phyloP scores from a whole-genome alignment of 2,797 vertebrate genomes.

The Catostomus latipinnis region DNA sequence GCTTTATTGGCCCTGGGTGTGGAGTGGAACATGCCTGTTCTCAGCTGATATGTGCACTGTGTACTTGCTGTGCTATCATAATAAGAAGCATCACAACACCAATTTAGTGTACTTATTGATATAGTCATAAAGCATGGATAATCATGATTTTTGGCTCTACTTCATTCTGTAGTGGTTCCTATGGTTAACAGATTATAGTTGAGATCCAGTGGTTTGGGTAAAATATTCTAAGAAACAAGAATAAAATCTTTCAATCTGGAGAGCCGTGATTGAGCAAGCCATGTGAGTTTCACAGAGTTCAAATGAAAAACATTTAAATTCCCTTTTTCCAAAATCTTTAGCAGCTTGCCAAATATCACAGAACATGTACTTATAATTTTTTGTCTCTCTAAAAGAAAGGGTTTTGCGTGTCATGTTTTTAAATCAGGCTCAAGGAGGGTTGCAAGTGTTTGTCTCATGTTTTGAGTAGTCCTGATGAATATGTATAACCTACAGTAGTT shows the following conservation, averaged over 20 bases:
- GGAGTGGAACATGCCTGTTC: conserved; percentile 31
- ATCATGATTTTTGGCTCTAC: conserved; percentile 10
- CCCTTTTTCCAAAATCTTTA: too few relatives aligned
- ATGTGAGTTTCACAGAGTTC: conserved; percentile 2
- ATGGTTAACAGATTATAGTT: conserved; percentile 41
- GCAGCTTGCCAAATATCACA: neutral
- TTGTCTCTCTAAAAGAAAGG: too few relatives aligned
- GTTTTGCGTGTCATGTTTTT: too few relatives aligned
- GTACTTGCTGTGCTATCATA: conserved; percentile 42
- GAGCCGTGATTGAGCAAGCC: neutral
- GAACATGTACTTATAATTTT: too few relatives aligned
- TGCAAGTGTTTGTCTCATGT: conserved; percentile 5
- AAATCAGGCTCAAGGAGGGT: too few relatives aligned
- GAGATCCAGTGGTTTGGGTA: conserved; percentile 16
- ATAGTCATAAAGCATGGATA: conserved; percentile 1
- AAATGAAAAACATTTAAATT: neutral
- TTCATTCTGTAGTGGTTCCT: conserved; percentile 31
- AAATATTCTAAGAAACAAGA: conserved; percentile 28
- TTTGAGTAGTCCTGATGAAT: neutral
- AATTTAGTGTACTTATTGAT: conserved; percentile 45
- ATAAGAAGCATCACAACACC: conserved; percentile 38
- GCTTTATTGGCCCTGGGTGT: conserved; percentile 28
- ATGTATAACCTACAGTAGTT: neutral
- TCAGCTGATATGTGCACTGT: conserved; percentile 27
- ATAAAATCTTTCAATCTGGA: conserved; percentile 13